A percentile compares a stretch with the other conserved stretches of the same genome.
Conservation (phyloP, 2,797 vertebrate genomes). For the Manis javanica region DNA sequence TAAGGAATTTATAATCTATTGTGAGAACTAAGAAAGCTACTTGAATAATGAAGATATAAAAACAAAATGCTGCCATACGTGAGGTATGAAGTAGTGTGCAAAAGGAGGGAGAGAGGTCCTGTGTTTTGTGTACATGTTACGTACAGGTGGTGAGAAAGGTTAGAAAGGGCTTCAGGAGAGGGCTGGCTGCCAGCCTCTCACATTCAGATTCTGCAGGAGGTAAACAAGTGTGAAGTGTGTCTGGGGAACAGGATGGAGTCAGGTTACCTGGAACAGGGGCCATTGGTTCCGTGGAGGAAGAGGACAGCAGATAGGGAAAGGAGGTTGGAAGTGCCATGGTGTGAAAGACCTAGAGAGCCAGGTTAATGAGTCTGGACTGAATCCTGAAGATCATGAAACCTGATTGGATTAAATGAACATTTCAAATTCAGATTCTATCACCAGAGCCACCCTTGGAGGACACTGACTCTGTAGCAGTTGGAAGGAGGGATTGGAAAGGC, state of each 20-base stretch:
- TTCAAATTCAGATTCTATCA: background rate
- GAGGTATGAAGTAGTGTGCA: background rate
- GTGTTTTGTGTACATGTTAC: accelerated
- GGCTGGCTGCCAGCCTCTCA: background rate
- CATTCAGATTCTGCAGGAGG: background rate
- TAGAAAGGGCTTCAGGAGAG: background rate
- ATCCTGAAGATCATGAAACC: background rate
- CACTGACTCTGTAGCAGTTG: background rate
- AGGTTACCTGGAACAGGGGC: background rate
- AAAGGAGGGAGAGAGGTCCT: background rate
- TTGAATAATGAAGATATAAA: background rate
- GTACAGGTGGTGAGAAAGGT: background rate
- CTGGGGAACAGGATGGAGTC: background rate
- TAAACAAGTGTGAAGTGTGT: background rate
- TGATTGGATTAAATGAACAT: background rate
- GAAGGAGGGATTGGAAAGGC: background rate
- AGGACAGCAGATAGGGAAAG: background rate
- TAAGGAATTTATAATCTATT: background rate
- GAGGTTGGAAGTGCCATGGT: background rate
- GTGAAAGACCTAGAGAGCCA: background rate
- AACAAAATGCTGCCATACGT: background rate
- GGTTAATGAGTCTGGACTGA: background rate
- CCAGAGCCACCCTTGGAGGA: background rate
- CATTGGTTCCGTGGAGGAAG: background rate
- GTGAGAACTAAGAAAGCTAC: background rate